phyloP scores from a whole-genome alignment of 2,888 invertebrate genomes.

The Sicus ferrugineus region DNA sequence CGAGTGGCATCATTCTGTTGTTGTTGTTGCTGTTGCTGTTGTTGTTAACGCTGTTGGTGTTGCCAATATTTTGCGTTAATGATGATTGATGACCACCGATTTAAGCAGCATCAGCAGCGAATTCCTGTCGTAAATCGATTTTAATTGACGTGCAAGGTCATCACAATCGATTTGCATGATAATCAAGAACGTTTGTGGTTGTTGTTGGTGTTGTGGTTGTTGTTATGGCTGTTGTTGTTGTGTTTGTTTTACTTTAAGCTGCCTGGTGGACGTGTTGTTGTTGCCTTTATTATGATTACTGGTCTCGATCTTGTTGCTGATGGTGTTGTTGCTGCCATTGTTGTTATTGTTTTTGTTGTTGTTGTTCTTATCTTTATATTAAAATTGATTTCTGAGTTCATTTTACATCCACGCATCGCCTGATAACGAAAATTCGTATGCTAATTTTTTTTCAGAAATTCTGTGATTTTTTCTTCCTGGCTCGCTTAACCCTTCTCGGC shows the following conservation, averaged over 20 bases:
- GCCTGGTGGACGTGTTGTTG: no score
- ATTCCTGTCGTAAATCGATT: no score
- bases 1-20: conserved; percentile 5
- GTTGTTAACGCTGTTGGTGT: neutral
- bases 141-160: conserved; percentile 24
- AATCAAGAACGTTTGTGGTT: neutral
- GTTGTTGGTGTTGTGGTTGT: neutral
- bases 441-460: neutral
- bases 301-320: no score
- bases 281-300: neutral
- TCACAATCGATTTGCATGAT: conserved; percentile 20
- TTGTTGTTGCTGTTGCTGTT: conserved; percentile 11
- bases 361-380: neutral
- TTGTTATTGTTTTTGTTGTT: no score
- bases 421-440: neutral
- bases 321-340: no score
- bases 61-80: conserved; percentile 28
- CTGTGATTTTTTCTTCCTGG: neutral
- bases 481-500: no score
- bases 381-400: no score
- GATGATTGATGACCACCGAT: conserved; percentile 20
- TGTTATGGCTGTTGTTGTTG: conserved; percentile 2
- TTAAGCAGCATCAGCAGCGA: neutral
- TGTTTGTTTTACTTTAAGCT: neutral
- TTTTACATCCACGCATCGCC: neutral